Evolutionary conservation across 2,888 invertebrate genomes (phyloP).

Genomic region (Aspidiotus destructor): DNA sequence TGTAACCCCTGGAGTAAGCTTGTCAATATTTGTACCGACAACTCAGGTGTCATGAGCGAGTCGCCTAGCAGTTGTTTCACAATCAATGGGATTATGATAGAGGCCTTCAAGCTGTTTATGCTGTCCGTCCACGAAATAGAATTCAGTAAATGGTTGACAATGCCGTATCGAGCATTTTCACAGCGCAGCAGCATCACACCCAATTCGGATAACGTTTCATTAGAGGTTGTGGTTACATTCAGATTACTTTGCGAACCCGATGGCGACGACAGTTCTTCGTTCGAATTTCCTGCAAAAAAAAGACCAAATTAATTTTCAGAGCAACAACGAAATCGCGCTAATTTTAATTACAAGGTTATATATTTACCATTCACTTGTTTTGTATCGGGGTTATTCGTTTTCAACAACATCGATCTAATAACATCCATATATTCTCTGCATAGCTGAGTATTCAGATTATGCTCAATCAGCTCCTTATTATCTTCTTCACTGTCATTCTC

Average conservation of each 20-base stretch:
- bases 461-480: constrained; percentile 62
- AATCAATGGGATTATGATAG: constrained; percentile 61
- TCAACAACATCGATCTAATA: constrained; percentile 64
- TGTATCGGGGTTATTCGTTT: constrained; percentile 46
- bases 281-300: constrained; percentile 9
- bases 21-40: constrained; percentile 58
- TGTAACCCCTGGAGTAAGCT: constrained; percentile 70
- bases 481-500: constrained; percentile 57
- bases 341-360: neutral
- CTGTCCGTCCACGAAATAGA: constrained; percentile 67
- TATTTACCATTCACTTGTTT: constrained; percentile 31
- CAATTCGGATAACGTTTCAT: constrained; percentile 71
- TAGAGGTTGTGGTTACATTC: constrained; percentile 37
- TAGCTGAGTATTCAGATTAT: constrained; percentile 72
- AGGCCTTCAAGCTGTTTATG: constrained; percentile 68
- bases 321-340: neutral
- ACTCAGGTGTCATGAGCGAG: constrained; percentile 53
- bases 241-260: constrained; percentile 42
- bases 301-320: neutral
- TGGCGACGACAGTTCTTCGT: constrained; percentile 15
- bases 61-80: constrained; percentile 56
- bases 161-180: constrained; percentile 52
- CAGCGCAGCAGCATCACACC: constrained; percentile 63
- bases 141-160: constrained; percentile 32
- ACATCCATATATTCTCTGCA: constrained; percentile 83